Percentiles rank a stretch among this genome's conserved stretches.
phyloP scores from a whole-genome alignment of 2,113 vertebrate species.

The Pygoscelis antarcticus region DNA sequence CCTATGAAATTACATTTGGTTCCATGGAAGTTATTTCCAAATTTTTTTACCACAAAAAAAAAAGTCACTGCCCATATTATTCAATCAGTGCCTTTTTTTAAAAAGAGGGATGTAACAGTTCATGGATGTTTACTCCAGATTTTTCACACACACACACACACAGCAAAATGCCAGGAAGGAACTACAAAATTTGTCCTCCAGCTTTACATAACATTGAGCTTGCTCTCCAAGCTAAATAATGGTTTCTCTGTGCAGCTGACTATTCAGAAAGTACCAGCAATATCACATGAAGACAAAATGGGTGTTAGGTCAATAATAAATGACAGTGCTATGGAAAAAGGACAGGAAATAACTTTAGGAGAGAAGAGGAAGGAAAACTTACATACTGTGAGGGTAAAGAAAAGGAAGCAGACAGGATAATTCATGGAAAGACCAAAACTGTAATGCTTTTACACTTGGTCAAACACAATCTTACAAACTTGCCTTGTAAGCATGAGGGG shows the following conservation, averaged over 20 bases:
- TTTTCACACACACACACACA: not conserved
- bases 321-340: not conserved
- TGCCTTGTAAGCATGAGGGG: not conserved
- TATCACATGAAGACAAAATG: not conserved
- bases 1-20: not conserved
- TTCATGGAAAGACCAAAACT: not conserved
- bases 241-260: not conserved
- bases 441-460: not conserved
- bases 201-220: not conserved
- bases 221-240: conserved; percentile 23
- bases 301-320: conserved; percentile 8
- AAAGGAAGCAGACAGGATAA: conserved; percentile 26
- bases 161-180: conserved; percentile 21
- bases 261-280: conserved; percentile 6
- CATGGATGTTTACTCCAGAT: not conserved
- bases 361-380: conserved; percentile 20
- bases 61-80: not conserved
- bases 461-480: not conserved
- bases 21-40: not conserved
- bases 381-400: not conserved
- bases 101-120: not conserved
- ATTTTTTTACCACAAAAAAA: not conserved
- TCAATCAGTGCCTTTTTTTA: not conserved
- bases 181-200: not conserved
- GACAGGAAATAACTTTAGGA: not conserved